Conservation (phyloP, 2,113 vertebrate species). For the Accipiter virgatus region DNA sequence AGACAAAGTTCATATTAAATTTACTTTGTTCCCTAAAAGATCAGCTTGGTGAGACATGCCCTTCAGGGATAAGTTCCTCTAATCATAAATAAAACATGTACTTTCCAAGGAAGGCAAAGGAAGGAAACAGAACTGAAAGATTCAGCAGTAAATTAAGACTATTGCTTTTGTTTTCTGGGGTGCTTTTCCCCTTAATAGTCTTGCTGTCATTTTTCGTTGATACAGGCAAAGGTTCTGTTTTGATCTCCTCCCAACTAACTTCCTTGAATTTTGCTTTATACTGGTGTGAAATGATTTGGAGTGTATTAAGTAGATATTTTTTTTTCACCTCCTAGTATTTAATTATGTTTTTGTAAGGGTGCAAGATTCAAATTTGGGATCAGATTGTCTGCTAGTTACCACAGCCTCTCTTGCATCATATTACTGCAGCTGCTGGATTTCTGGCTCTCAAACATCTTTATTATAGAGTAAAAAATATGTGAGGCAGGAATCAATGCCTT, state of each 20-base stretch:
- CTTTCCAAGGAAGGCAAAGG: neutral
- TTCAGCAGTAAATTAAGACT: slow-evolving; percentile 55
- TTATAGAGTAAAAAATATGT: neutral
- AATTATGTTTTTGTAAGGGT: neutral
- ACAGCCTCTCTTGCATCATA: neutral
- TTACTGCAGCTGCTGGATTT: neutral
- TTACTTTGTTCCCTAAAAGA: slow-evolving; percentile 47
- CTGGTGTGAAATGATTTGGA: neutral
- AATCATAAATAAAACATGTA: slow-evolving; percentile 36
- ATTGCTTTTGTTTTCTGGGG: neutral
- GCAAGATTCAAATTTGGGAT: neutral
- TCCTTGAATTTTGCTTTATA: neutral
- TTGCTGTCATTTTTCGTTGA: neutral
- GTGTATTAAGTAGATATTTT: neutral
- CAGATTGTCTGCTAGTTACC: neutral
- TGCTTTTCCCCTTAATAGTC: neutral
- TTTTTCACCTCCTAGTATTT: neutral
- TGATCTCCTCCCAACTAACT: neutral
- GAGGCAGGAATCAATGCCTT: neutral
- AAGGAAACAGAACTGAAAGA: slow-evolving; percentile 17
- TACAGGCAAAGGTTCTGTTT: neutral
- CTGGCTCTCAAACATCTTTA: neutral
- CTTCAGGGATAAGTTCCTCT: slow-evolving; percentile 46
- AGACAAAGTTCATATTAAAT: slow-evolving; percentile 23
- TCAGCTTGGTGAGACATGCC: slow-evolving; percentile 18